phyloP scores from a whole-genome alignment of 2,113 vertebrate genomes.

The Pelusios castaneus region DNA sequence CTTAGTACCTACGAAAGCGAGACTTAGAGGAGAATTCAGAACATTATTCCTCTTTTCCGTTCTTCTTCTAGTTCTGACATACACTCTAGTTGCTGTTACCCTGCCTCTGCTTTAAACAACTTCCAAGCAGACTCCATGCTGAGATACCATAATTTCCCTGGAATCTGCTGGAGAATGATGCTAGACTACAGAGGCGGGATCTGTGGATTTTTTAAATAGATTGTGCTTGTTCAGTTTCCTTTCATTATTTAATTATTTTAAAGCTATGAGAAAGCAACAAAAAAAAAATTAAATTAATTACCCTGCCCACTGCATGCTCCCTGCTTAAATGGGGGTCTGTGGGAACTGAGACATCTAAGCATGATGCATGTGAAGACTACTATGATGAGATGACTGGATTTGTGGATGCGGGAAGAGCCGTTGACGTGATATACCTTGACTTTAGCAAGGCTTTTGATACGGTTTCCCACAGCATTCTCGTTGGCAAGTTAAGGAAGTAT shows the following conservation, averaged over 20 bases:
- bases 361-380: background rate
- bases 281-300: background rate
- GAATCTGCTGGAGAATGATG: conserved; percentile 11
- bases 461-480: too few species aligned
- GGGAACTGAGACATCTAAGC: background rate
- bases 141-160: conserved; percentile 13
- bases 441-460: too few species aligned
- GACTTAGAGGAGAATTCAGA: background rate
- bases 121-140: background rate
- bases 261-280: background rate
- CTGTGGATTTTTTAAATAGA: background rate
- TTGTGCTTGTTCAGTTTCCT: background rate
- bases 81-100: background rate
- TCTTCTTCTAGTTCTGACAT: background rate
- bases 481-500: too few species aligned
- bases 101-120: conserved; percentile 2
- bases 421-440: too few species aligned
- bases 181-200: background rate
- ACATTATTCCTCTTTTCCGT: conserved; percentile 10
- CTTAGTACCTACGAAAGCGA: conserved; percentile 17
- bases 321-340: background rate
- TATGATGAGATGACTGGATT: too few species aligned
- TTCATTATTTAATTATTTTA: background rate
- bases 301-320: background rate
- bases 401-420: too few species aligned